These are phyloP conservation scores for Parelbella ahira DNA, from an alignment of 2,888 invertebrate species.

Conservation along the genomic window DNA sequence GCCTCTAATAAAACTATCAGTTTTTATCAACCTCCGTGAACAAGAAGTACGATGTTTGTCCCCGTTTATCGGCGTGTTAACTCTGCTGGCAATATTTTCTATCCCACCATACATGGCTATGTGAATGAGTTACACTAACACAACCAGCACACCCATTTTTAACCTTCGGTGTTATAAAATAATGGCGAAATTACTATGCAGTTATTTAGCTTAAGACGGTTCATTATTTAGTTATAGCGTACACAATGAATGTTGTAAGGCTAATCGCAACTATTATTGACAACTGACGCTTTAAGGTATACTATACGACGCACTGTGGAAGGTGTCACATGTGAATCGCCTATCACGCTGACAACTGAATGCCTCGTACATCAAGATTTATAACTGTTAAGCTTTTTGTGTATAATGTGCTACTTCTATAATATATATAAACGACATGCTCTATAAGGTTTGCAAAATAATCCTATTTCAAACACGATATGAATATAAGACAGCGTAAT, in stretches of 20 bases:
- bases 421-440: too few species aligned
- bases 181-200: slow-evolving; percentile 7
- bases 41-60: slow-evolving; percentile 52
- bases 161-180: slow-evolving; percentile 6
- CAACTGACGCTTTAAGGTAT: slow-evolving; percentile 13
- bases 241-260: slow-evolving; percentile 15
- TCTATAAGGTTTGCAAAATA: too few species aligned
- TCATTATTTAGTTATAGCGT: slow-evolving; percentile 3
- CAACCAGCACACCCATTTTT: background rate
- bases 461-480: too few species aligned
- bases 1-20: slow-evolving; percentile 31
- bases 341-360: slow-evolving; percentile 8
- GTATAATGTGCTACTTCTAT: too few species aligned
- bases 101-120: slow-evolving; percentile 53
- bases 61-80: slow-evolving; percentile 52
- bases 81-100: slow-evolving; percentile 39
- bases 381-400: slow-evolving; percentile 1
- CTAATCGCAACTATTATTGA: slow-evolving; percentile 19
- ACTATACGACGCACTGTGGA: slow-evolving; percentile 9
- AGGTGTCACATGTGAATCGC: slow-evolving; percentile 6
- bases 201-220: background rate
- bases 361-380: slow-evolving; percentile 5
- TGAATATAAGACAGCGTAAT: too few species aligned
- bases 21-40: slow-evolving; percentile 37
- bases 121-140: slow-evolving; percentile 51